Percentiles rank a stretch among this genome's conserved stretches.
Conservation (phyloP, 2,113 vertebrate genomes). For the Gallinago jamesoni region DNA sequence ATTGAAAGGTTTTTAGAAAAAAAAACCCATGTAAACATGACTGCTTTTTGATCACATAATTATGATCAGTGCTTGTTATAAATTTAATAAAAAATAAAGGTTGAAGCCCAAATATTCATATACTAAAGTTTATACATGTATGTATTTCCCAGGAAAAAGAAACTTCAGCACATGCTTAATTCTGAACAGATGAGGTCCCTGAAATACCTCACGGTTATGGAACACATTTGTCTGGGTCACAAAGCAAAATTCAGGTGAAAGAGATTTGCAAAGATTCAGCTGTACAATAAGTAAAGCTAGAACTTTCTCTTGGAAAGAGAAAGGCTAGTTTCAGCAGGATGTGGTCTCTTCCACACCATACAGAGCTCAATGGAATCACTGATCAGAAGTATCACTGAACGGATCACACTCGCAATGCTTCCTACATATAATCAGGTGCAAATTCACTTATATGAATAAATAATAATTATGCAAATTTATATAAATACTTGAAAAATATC, state of each 20-base stretch:
- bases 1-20: neutral
- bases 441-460: neutral
- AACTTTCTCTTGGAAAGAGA: neutral
- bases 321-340: neutral
- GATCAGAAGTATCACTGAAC: neutral
- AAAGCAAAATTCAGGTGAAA: neutral
- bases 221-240: neutral
- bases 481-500: neutral
- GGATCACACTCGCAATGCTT: neutral
- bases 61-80: neutral
- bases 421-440: neutral
- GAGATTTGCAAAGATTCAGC: neutral
- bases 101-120: neutral
- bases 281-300: neutral
- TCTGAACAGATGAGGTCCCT: neutral
- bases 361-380: neutral
- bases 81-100: neutral
- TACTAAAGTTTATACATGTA: neutral
- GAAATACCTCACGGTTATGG: neutral
- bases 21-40: neutral
- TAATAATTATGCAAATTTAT: neutral
- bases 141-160: neutral
- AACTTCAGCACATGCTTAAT: neutral
- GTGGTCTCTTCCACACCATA: neutral
- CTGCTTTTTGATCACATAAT: neutral